Evolutionary conservation across 1,140 invertebrate species (phyloP).

Genomic region (Caenorhabditis briggsae): DNA sequence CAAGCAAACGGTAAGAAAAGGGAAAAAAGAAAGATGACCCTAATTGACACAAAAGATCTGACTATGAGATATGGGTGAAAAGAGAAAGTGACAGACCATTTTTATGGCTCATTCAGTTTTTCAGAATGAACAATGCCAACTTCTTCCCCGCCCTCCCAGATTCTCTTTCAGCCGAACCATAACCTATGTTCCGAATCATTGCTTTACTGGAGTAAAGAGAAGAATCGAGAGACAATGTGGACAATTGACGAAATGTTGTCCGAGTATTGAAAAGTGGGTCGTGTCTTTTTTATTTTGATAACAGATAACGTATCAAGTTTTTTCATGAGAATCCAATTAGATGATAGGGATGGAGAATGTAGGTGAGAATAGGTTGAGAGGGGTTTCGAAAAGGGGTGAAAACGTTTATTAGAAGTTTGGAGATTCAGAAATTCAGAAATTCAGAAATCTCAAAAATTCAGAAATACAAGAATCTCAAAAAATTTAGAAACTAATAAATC

Average conservation of each 20-base stretch:
- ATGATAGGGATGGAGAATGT: not conserved
- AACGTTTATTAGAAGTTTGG: too few species aligned
- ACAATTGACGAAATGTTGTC: constrained; percentile 52
- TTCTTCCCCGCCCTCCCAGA: not conserved
- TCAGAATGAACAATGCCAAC: constrained; percentile 42
- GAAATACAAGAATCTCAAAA: too few species aligned
- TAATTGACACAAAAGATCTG: constrained; percentile 12
- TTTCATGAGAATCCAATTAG: not conserved
- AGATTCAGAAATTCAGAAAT: too few species aligned
- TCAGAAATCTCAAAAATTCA: too few species aligned
- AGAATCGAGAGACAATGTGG: constrained; percentile 57
- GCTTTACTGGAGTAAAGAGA: constrained; percentile 59
- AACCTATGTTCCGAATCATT: constrained; percentile 59
- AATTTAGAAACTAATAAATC: too few species aligned
- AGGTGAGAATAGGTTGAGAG: too few species aligned
- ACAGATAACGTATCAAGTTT: not conserved
- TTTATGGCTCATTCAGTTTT: not conserved
- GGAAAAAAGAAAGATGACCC: not conserved
- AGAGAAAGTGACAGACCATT: not conserved
- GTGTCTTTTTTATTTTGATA: not conserved
- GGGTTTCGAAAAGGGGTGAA: too few species aligned
- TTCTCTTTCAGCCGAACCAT: constrained; percentile 60
- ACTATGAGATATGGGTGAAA: constrained; percentile 3
- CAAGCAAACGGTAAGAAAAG: constrained; percentile 16
- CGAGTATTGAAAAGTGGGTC: constrained; percentile 52